These are phyloP conservation scores for Blastobasis lacticolella DNA, from an alignment of 2,888 invertebrate species.

Conservation along the genomic window DNA sequence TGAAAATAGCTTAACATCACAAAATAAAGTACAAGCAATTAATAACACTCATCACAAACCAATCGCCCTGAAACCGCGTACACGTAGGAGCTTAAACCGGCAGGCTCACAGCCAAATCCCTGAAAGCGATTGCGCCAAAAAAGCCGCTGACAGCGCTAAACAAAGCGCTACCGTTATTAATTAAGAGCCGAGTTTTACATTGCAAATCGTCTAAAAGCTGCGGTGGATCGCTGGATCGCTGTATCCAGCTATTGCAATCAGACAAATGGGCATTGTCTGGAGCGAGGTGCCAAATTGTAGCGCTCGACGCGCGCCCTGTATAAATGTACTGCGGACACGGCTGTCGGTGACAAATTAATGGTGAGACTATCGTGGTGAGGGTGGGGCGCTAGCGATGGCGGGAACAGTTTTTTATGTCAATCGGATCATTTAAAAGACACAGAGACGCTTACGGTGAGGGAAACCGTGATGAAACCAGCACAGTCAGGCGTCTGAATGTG, in stretches of 20 bases:
- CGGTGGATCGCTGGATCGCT: not conserved
- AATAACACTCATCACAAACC: too few relatives aligned
- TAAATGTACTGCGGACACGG: constrained; percentile 10
- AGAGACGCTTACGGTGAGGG: too few relatives aligned
- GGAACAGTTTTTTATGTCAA: not conserved
- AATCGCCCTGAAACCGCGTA: too few relatives aligned
- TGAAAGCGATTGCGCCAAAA: too few relatives aligned
- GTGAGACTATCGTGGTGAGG: constrained; percentile 5
- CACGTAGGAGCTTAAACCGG: too few relatives aligned
- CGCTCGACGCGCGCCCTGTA: not conserved
- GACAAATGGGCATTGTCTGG: constrained; percentile 9
- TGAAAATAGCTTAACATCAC: too few relatives aligned
- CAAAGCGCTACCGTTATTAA: not conserved
- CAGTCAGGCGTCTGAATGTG: too few relatives aligned
- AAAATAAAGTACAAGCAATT: too few relatives aligned
- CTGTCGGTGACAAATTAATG: constrained; percentile 12
- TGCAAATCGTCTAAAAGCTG: constrained; percentile 3
- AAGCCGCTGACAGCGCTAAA: too few relatives aligned
- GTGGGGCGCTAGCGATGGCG: not conserved
- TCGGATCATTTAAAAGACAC: too few relatives aligned
- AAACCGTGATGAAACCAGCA: too few relatives aligned
- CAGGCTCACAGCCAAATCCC: too few relatives aligned
- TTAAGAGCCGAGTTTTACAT: not conserved
- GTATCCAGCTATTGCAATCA: constrained; percentile 5
- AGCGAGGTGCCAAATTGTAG: constrained; percentile 2